Base-by-base conservation (phyloP, 2,888 invertebrate genomes). In the Hemithea aestivaria region DNA sequence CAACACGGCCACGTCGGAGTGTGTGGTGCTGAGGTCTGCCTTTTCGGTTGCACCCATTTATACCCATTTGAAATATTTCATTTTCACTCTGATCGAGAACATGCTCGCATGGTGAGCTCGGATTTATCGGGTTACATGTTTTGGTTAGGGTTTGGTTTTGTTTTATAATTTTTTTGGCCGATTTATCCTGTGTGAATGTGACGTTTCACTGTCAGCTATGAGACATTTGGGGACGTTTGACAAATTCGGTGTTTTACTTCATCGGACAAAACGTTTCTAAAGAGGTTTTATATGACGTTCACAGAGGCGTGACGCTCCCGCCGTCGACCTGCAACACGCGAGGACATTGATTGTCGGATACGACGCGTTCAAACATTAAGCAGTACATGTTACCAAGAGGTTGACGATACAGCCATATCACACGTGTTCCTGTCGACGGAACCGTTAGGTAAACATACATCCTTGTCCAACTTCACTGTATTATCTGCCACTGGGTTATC, bases 11-110 rank as follows among this genome's bases (percentile, higher is more conserved):
- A 81, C 49, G 51, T 87, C 87, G 1, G 87, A 87, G 22, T 69
- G 70, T 41, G 83, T 77, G 30, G 73, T 72, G 30, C 51, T 62
- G 40, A 82, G 60, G 16, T 79, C 76, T 47, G 62, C 52, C 58
- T 78, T 77, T 8, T 77, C 75, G 45, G 55, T 56, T 40, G 59
- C 59, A 62, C 67, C 65, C 71, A 75, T 74, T 70, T 66, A 65
- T 55, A 48, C 37, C 47, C 49, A 48, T 67, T 44, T 5, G 5
- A 16, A 54, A 62, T 56, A 51, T 60, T 78, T 80, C 71, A 73
- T 77, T 71, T 82, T 83, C 40, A 74, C 79, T 68, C 75, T 78
- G 51, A 61, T 60, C 30, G 66, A 68, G 55, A 72, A 52, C 78
- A 82, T 83, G 65, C 47, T 77, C 65, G 35, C 55, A 39, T 45